Evolutionary conservation across 2,888 invertebrate genomes (phyloP).

Genomic region (Diarsia dahlii): DNA sequence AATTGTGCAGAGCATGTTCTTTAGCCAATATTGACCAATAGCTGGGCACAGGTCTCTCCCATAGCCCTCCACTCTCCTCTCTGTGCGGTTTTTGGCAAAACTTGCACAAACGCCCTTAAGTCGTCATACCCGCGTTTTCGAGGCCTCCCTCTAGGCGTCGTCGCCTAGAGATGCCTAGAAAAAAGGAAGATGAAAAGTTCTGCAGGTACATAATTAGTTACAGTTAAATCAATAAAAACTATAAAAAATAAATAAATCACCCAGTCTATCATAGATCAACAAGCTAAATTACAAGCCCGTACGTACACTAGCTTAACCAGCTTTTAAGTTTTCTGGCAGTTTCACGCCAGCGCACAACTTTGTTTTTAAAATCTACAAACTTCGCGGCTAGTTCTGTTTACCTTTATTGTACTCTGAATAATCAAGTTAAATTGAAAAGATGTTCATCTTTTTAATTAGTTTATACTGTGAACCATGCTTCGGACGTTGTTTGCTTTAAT

Average conservation of each 20-base stretch:
- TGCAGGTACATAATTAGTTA: no score
- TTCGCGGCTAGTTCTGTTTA: conserved; percentile 72
- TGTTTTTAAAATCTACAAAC: conserved; percentile 80
- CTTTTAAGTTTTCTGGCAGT: conserved; percentile 78
- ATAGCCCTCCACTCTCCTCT: no score
- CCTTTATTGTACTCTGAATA: conserved; percentile 64
- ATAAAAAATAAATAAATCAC: neutral
- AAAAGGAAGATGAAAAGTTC: no score
- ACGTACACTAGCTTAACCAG: conserved; percentile 70
- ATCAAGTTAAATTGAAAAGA: conserved; percentile 59
- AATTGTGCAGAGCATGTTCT: neutral
- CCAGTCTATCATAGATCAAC: neutral
- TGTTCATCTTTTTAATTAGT: conserved; percentile 46
- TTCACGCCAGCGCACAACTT: conserved; percentile 77
- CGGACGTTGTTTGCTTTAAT: no score
- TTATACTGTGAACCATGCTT: conserved; percentile 7
- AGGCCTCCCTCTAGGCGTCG: no score
- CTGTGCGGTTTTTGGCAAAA: no score
- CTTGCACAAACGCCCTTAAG: no score
- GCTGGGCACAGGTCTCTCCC: no score
- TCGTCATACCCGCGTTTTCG: no score
- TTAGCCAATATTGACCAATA: no score
- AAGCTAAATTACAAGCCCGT: conserved; percentile 61
- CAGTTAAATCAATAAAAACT: no score
- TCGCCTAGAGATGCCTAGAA: no score